Evolutionary conservation across 1,140 invertebrate genomes (phyloP).

Genomic region (Halictus rubicundus): DNA sequence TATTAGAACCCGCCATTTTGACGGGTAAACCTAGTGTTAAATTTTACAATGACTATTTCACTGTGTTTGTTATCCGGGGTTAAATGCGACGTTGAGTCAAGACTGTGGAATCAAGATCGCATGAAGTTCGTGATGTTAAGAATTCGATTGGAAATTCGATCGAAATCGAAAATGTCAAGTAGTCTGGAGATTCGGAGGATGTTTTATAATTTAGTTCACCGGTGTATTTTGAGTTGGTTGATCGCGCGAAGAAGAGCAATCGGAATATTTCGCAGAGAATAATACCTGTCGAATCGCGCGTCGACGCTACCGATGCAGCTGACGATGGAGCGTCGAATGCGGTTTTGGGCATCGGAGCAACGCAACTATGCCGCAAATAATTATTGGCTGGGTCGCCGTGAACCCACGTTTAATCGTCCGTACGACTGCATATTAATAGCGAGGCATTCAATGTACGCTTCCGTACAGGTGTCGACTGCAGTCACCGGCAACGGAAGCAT

Average conservation of each 20-base stretch:
- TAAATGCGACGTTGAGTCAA: too few species aligned
- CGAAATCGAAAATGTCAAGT: too few species aligned
- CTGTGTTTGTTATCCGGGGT: too few species aligned
- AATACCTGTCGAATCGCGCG: conserved; percentile 29
- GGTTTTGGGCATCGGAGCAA: conserved; percentile 56
- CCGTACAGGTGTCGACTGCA: conserved; percentile 38
- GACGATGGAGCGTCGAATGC: conserved; percentile 49
- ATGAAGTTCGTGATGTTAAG: too few species aligned
- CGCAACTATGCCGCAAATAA: conserved; percentile 65
- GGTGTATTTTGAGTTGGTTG: conserved; percentile 21
- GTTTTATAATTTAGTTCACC: too few species aligned
- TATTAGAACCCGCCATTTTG: too few species aligned
- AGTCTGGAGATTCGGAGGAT: too few species aligned
- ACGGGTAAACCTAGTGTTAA: too few species aligned
- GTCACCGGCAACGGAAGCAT: conserved; percentile 46
- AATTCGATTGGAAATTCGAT: too few species aligned
- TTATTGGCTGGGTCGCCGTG: conserved; percentile 45
- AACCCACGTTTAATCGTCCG: conserved; percentile 62
- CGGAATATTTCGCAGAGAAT: conserved; percentile 49
- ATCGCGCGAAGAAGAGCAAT: conserved; percentile 43
- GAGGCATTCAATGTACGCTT: conserved; percentile 31
- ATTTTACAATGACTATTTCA: too few species aligned
- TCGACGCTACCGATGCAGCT: not conserved
- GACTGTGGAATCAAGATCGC: too few species aligned
- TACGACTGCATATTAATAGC: conserved; percentile 64